Evolutionary conservation across 2,888 invertebrate genomes (phyloP), one percentile per base, ranked within the genome.

Genomic region (Seira sanloemensis): DNA sequence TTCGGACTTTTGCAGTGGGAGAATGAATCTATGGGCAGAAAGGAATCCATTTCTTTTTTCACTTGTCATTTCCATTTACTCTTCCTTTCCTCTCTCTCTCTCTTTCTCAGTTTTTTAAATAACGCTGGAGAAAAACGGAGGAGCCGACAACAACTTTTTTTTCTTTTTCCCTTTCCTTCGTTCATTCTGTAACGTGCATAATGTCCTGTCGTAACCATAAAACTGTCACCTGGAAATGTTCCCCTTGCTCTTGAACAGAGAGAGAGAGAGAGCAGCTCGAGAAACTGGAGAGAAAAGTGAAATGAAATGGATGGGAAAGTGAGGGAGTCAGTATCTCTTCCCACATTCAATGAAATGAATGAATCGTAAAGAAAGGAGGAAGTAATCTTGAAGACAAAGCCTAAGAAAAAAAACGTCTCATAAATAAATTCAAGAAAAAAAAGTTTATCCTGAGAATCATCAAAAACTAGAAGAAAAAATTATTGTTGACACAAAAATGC

Each of bases 141-240:
- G 67, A 78, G 78, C 67, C 54, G 25, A 37, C 37, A 37, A 37
- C 37, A 37, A 37, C 37, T 78, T 54, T 75, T 62, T 62, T 68
- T 75, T n/a, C n/a, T n/a, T n/a, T n/a, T n/a, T n/a, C n/a, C n/a
- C n/a, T n/a, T n/a, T n/a, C n/a, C n/a, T n/a, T n/a, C n/a, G n/a
- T n/a, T n/a, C n/a, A n/a, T n/a, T n/a, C n/a, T n/a, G n/a, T n/a
- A n/a, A 69, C 75, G 81, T 81, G 81, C 81, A 81, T 81, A 81
- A 81, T 81, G 81, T 81, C 81, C 75, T 81, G 81, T 76, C 81
- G 81, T 81, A 76, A 81, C 81, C 81, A 81, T 81, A 81, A 81
- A 81, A 81, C 75, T 76, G 81, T 81, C 81, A 81, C 81, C 81
- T 81, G 81, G 69, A 77, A 81, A 81, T 81, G 75, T 71, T 76